Base-by-base conservation (phyloP, 2,113 vertebrate genomes). In the Odocoileus hemionus region DNA sequence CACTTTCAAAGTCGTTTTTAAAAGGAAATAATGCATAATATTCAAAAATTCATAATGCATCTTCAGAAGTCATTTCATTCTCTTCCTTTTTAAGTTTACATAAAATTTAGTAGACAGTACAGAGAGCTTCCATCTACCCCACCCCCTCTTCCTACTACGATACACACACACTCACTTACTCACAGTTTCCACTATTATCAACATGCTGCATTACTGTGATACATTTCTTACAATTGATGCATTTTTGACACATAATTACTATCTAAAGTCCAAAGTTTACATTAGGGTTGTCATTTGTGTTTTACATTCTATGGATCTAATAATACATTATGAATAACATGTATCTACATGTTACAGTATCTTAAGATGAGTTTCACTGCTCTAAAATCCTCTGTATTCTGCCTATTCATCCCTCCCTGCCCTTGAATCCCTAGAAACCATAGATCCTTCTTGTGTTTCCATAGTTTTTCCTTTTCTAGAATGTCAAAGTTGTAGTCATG, bases 101-200 rank as follows among this genome's bases (percentile, higher is more conserved):
- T 54, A 89, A 95, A 94, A 83, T 30, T 55, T 19, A 92, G 26
- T 7, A 67, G 61, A 57, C n/a, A 89, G 4, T 28, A 70, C 2
- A 60, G 25, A 90, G n/a, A 91, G 28, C 43, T 93, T 57, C 43
- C 79, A 54, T 25, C 61, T 16, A 50, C 30, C 52, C 19, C 13
- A 50, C 47, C 26, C 17, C 50, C 7, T 0, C 23, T 2, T 7
- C 70, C 16, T 11, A 33, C 43, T 13, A 47, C 0, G 0, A 80
- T 17, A 39, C 67, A 14, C 16, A 45, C 28, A 19, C 14, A 84
- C 10, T 14, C 10, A 86, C 21, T 5, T 14, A 45, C 15, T 45
- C 33, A 45, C 19, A 26, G 9, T 45, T 52, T 82, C n/a, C 54
- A 47, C 43, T 87, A 1, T 70, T 64, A 54, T 61, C n/a, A 79